Percentiles rank a stretch among this genome's conserved stretches.
phyloP scores from a whole-genome alignment of 2,888 invertebrate genomes.

The Plemyria rubiginata region DNA sequence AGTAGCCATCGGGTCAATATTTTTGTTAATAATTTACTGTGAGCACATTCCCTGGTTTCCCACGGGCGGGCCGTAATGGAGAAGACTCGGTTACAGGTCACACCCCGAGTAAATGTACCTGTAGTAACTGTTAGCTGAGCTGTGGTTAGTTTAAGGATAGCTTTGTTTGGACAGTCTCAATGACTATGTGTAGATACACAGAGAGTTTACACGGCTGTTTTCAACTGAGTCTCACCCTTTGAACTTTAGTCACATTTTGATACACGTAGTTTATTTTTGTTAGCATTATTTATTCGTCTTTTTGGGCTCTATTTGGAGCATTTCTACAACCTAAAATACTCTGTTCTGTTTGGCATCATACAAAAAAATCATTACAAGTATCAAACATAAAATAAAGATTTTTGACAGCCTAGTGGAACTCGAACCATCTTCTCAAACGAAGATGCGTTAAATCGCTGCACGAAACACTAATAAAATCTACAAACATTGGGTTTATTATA shows the following conservation, averaged over 20 bases:
- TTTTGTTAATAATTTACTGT: conserved; percentile 83
- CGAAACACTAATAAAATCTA: too few relatives aligned
- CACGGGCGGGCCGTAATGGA: conserved; percentile 57
- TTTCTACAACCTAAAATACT: neutral
- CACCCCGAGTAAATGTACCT: conserved; percentile 66
- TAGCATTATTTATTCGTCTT: neutral
- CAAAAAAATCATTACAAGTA: neutral
- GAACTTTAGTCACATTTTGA: conserved; percentile 17
- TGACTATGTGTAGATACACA: conserved; percentile 39
- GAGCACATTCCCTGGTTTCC: conserved; percentile 73
- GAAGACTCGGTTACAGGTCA: conserved; percentile 70
- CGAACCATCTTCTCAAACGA: too few relatives aligned
- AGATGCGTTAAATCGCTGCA: too few relatives aligned
- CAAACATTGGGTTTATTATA: too few relatives aligned
- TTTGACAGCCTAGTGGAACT: too few relatives aligned
- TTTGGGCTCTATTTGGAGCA: neutral
- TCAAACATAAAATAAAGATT: too few relatives aligned
- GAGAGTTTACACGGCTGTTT: conserved; percentile 32
- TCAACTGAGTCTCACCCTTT: conserved; percentile 18
- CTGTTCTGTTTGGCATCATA: too few relatives aligned
- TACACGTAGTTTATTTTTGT: conserved; percentile 1
- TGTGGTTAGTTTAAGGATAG: conserved; percentile 33
- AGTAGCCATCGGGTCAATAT: conserved; percentile 84
- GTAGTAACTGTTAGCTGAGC: conserved; percentile 34
- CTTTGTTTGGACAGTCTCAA: conserved; percentile 60